phyloP scores from a whole-genome alignment of 2,888 invertebrate genomes.

The Sussaba pulchella region DNA sequence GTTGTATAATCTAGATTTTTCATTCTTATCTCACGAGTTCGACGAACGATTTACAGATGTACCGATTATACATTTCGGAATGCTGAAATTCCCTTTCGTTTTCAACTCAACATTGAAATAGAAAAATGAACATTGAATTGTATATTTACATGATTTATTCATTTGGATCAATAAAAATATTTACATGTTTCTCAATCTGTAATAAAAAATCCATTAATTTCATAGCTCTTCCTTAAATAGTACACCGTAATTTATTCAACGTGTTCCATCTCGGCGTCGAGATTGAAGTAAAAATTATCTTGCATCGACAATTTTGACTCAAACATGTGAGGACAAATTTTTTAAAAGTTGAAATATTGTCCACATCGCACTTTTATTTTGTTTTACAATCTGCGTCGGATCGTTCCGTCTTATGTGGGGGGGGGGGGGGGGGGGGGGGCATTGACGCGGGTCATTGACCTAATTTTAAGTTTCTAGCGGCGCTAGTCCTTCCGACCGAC shows the following conservation, averaged over 20 bases:
- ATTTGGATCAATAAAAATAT: conserved; percentile 50
- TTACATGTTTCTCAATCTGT: conserved; percentile 47
- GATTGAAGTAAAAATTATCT: neutral
- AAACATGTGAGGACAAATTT: too few species aligned
- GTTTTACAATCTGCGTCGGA: too few species aligned
- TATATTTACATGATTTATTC: conserved; percentile 30
- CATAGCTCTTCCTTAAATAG: neutral
- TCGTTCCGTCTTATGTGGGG: too few species aligned
- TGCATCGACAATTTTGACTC: neutral
- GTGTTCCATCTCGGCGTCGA: neutral
- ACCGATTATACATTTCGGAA: conserved; percentile 1
- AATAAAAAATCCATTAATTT: conserved; percentile 47
- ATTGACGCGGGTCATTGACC: too few species aligned
- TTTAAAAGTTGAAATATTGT: too few species aligned
- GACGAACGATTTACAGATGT: neutral
- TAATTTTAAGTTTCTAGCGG: too few species aligned
- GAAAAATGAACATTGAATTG: neutral
- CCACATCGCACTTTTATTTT: neutral
- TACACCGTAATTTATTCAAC: neutral
- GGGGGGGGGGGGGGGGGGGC: too few species aligned
- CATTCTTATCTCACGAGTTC: too few species aligned
- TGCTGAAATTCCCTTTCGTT: neutral
- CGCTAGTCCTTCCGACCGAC: too few species aligned
- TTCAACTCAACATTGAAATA: neutral
- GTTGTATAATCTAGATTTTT: conserved; percentile 32